Base-by-base conservation (phyloP, 1,140 invertebrate species). In the Musca domestica region DNA sequence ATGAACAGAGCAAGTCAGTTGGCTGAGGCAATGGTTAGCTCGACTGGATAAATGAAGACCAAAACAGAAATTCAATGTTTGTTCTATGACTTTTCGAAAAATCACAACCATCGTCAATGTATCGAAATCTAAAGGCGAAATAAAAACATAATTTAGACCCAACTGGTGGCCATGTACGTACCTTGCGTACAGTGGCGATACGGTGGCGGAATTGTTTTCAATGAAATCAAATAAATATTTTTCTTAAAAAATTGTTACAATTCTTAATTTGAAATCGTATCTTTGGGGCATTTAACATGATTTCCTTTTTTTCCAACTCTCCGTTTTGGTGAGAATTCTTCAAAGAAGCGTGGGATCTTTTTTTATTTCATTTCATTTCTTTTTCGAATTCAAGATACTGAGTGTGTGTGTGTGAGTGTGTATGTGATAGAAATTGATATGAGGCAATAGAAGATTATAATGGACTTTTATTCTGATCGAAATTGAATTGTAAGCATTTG, bases 261-360 rank as follows among this genome's bases (percentile, higher is more conserved):
- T 61, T 61, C 27, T 61, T 34, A 61, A 61, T 61, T 61, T 61
- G 27, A 61, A 61, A 61, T 41, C 56, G 20, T 61, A 61, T 61
- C 56, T 34, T 14, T 17, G 34, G 56, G 56, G 56, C 56, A 61
- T 61, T 61, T 61, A 61, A 61, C 56, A 61, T 61, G 56, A 41
- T 34, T 61, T 12, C 34, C 10, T 51, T 51, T 51, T 14, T 30
- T 17, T 58, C 17, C 2, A 27, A 30, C 2, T 17, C 5, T 12
- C 20, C 52, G 17, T 58, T 58, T 30, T 23, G 14, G 7, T 58
- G 27, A 30, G 14, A 7, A n/a, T 58, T 58, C 34, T 41, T 41
- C 20, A 61, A 20, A 41, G 56, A 61, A 34, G 56, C 56, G 56
- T 61, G 56, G 56, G 56, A 61, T 34, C 41, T 61, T 34, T 19